phyloP scores from a whole-genome alignment of 2,888 invertebrate genomes.

The Amiota communis region DNA sequence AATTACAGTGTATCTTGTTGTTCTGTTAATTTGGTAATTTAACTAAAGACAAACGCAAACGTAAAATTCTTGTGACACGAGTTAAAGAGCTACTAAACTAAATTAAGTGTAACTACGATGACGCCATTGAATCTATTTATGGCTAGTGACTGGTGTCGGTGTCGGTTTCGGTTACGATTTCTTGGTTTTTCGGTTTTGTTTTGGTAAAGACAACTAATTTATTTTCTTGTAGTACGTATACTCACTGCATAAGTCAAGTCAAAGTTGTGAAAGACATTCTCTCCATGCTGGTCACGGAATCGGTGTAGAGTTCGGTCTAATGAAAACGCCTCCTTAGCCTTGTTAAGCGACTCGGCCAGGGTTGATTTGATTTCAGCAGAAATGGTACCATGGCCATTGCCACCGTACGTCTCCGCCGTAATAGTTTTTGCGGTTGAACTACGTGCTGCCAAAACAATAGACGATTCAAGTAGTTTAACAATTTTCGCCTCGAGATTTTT shows the following conservation, averaged over 20 bases:
- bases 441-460: constrained; percentile 76
- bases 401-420: constrained; percentile 1
- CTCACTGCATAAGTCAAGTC: constrained; percentile 95
- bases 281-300: constrained; percentile 91
- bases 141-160: neutral
- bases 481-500: constrained; percentile 91
- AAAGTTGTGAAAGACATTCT: constrained; percentile 92
- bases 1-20: neutral
- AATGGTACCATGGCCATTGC: constrained; percentile 17
- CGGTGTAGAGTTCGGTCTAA: constrained; percentile 92
- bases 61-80: neutral
- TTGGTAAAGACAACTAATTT: neutral
- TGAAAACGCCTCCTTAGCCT: constrained; percentile 97
- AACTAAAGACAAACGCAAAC: neutral
- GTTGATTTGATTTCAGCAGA: constrained; percentile 60
- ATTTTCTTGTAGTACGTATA: constrained; percentile 36
- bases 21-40: neutral
- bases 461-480: constrained; percentile 91
- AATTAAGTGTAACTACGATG: neutral
- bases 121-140: constrained; percentile 1
- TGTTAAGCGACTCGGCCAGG: constrained; percentile 79
- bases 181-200: too few species aligned
- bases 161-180: neutral
- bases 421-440: constrained; percentile 24
- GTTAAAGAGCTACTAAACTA: neutral